Base-by-base conservation (phyloP, 2,888 invertebrate genomes). In the Dinocampus coccinellae region DNA sequence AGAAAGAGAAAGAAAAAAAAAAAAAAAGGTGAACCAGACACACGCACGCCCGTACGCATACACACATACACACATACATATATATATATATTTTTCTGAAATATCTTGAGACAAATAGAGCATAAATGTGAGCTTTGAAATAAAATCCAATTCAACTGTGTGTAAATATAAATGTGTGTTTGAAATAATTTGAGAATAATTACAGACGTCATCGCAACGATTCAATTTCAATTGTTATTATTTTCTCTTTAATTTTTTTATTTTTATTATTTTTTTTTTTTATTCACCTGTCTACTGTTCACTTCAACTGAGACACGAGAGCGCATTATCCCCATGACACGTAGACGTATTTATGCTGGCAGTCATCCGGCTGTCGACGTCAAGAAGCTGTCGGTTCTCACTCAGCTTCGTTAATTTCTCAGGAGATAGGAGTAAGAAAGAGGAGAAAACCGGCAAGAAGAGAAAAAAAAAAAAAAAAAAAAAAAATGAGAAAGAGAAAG, bases 361-460 rank as follows among this genome's bases (percentile, higher is more conserved):
- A 64, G 63, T 64, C 63, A 52, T 64, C 63, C 63, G 63, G 63
- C 47, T 33, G 52, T 64, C 52, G 52, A 64, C 63, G 63, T 64
- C 63, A 64, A 64, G 63, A 64, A 64, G 63, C 63, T 64, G 63
- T 64, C 63, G 63, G 63, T 64, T 64, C 63, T 64, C 63, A 42
- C 63, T 52, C 63, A 64, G 26, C 47, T 64, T 64, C 26, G 63
- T 64, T 64, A 64, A 64, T 64, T 64, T 47, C 52, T 29, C 52
- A 42, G 22, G 34, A 60, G 39, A 62, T 24, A 22, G 20, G n/a
- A 20, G 20, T 20, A 33, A 29, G 24, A 42, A 42, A 39, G 36
- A 39, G 7, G 42, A 22, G 24, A 62, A 62, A 42, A 11, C 39
- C 7, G 20, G n/a, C 33, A 26, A 26, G 52, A 7, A 29, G 47